phyloP scores from a whole-genome alignment of 2,888 invertebrate species.

The Chrysodeixis includens region DNA sequence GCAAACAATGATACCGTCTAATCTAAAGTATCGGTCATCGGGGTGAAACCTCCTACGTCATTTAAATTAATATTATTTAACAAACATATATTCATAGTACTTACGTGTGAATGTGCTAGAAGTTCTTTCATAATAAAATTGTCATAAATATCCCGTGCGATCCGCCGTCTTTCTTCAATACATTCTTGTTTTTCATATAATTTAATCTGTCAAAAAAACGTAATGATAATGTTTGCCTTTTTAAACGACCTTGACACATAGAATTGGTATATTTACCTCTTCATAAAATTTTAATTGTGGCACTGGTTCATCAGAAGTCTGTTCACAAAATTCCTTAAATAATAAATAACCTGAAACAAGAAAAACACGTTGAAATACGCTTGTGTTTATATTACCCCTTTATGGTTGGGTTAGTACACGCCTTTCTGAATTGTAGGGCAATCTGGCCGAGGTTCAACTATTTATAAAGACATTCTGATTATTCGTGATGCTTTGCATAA shows the following conservation, averaged over 20 bases:
- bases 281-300: constrained; percentile 99
- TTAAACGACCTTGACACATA: constrained; percentile 7
- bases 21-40: constrained; percentile 12
- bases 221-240: constrained; percentile 8
- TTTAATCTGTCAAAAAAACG: constrained; percentile 94
- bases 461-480: constrained; percentile 1
- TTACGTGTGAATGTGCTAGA: constrained; percentile 99
- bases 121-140: constrained; percentile 99
- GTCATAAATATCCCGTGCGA: constrained; percentile 99
- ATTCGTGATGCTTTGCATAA: constrained; percentile 4
- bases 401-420: not conserved
- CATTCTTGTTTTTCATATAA: constrained; percentile 99
- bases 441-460: not conserved
- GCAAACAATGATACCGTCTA: constrained; percentile 11
- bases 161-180: constrained; percentile 97
- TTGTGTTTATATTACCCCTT: constrained; percentile 33
- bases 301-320: constrained; percentile 97
- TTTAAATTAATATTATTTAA: constrained; percentile 4
- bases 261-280: constrained; percentile 92
- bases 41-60: constrained; percentile 5
- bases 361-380: constrained; percentile 42
- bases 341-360: constrained; percentile 97
- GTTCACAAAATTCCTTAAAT: constrained; percentile 99
- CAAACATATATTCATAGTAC: constrained; percentile 73
- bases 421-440: not conserved